Conservation (phyloP, 2,113 vertebrate species). For the Hippoglossus stenolepis region DNA sequence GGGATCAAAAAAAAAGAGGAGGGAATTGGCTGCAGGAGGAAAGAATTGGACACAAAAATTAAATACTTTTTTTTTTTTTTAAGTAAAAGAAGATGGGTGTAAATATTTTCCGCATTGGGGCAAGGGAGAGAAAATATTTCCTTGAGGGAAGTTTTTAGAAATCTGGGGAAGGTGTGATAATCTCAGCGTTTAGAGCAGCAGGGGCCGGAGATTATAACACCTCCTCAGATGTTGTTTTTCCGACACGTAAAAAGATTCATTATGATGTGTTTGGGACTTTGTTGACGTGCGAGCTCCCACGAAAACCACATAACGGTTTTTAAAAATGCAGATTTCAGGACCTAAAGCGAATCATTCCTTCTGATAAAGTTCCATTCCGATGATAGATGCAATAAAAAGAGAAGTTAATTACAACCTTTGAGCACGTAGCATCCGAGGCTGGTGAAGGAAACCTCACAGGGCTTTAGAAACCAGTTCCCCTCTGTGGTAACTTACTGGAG, state of each 20-base stretch:
- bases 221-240: conserved; percentile 40
- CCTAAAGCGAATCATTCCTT: conserved; percentile 48
- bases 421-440: background rate
- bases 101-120: conserved; percentile 1
- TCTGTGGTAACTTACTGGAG: background rate
- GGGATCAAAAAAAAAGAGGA: conserved; percentile 50
- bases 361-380: conserved; percentile 46
- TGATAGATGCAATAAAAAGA: conserved; percentile 64
- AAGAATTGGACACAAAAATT: background rate
- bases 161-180: conserved; percentile 17
- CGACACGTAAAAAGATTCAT: conserved; percentile 49
- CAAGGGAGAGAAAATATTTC: background rate
- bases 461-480: conserved; percentile 4
- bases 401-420: conserved; percentile 67
- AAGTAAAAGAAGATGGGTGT: conserved; percentile 10
- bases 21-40: conserved; percentile 39
- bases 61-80: background rate
- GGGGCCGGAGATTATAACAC: conserved; percentile 40
- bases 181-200: conserved; percentile 19
- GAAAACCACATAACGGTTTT: no score
- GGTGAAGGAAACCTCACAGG: conserved; percentile 28
- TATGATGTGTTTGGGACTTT: conserved; percentile 59
- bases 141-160: background rate
- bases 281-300: conserved; percentile 45
- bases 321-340: conserved; percentile 42